phyloP scores from a whole-genome alignment of 2,797 vertebrate species.

The Girardinus metallicus region DNA sequence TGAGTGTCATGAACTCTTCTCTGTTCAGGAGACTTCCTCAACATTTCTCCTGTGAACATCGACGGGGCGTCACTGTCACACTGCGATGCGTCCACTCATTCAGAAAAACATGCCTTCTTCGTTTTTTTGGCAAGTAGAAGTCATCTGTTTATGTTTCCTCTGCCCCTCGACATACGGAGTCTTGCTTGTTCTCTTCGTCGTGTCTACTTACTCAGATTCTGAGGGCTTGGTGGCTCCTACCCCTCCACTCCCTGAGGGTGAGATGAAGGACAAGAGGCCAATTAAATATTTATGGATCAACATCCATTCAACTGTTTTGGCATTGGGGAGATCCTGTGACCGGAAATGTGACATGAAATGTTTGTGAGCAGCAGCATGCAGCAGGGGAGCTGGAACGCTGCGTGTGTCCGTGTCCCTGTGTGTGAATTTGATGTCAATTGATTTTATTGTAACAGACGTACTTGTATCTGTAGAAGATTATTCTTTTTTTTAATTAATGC shows the following conservation, averaged over 20 bases:
- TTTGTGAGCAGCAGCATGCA: slow-evolving; percentile 57
- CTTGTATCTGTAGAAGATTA: neutral
- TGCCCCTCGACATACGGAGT: slow-evolving; percentile 2
- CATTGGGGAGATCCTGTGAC: slow-evolving; percentile 60
- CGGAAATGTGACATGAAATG: slow-evolving; percentile 64
- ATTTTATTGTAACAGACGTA: slow-evolving; percentile 13
- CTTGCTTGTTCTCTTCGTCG: slow-evolving; percentile 12
- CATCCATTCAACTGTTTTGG: slow-evolving; percentile 70
- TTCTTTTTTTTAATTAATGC: neutral
- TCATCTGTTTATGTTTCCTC: slow-evolving; percentile 17
- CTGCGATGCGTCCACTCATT: slow-evolving; percentile 43
- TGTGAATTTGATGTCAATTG: slow-evolving; percentile 5
- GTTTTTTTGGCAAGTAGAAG: slow-evolving; percentile 3
- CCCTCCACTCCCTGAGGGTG: slow-evolving; percentile 32
- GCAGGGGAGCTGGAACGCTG: slow-evolving; percentile 43
- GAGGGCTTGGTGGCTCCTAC: slow-evolving; percentile 40
- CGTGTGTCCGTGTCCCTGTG: slow-evolving; percentile 30
- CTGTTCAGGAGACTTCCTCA: neutral
- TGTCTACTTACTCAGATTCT: slow-evolving; percentile 58
- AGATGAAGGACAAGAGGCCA: slow-evolving; percentile 32
- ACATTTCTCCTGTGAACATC: slow-evolving; percentile 32
- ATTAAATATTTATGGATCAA: slow-evolving; percentile 79
- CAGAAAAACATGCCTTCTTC: slow-evolving; percentile 15
- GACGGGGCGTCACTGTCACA: slow-evolving; percentile 41
- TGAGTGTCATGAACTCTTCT: slow-evolving; percentile 5